A percentile compares a stretch with the other conserved stretches of the same genome.
Conservation (phyloP, 1,140 invertebrate genomes). For the Cotesia vestalis region DNA sequence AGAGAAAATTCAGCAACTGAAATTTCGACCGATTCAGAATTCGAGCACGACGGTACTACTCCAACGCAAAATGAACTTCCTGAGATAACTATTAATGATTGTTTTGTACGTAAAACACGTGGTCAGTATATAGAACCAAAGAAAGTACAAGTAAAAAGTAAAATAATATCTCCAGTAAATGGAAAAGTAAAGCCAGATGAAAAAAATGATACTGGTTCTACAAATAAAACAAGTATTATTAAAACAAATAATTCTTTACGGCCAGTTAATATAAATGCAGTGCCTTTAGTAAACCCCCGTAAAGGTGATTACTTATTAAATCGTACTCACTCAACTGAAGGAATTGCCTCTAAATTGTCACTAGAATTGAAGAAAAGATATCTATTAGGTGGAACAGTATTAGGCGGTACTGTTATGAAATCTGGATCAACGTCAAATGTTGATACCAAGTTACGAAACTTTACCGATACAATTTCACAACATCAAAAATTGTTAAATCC, state of each 20-base stretch:
- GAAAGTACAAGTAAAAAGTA: conserved; percentile 71
- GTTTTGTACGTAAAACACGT: conserved; percentile 64
- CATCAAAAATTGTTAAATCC: conserved; percentile 88
- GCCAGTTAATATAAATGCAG: conserved; percentile 46
- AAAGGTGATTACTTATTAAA: conserved; percentile 79
- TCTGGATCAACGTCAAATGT: conserved; percentile 86
- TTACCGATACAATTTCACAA: conserved; percentile 86
- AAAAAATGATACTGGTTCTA: background rate
- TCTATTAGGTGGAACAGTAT: conserved; percentile 73
- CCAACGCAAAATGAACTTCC: conserved; percentile 74
- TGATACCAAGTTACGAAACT: conserved; percentile 82
- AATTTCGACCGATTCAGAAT: conserved; percentile 91
- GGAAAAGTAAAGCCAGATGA: conserved; percentile 48
- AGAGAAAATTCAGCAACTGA: conserved; percentile 86
- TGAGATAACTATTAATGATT: conserved; percentile 74
- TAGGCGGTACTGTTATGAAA: conserved; percentile 76
- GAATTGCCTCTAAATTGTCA: conserved; percentile 85
- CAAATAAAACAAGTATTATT: background rate
- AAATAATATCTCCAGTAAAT: conserved; percentile 56
- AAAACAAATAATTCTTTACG: conserved; percentile 25
- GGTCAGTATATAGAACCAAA: conserved; percentile 65
- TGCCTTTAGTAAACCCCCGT: conserved; percentile 66
- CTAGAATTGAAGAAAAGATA: conserved; percentile 87
- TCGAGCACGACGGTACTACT: conserved; percentile 81
- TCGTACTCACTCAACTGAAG: conserved; percentile 84